Evolutionary conservation across 2,888 invertebrate genomes (phyloP).

Genomic region (Himalopsyche tibetana): DNA sequence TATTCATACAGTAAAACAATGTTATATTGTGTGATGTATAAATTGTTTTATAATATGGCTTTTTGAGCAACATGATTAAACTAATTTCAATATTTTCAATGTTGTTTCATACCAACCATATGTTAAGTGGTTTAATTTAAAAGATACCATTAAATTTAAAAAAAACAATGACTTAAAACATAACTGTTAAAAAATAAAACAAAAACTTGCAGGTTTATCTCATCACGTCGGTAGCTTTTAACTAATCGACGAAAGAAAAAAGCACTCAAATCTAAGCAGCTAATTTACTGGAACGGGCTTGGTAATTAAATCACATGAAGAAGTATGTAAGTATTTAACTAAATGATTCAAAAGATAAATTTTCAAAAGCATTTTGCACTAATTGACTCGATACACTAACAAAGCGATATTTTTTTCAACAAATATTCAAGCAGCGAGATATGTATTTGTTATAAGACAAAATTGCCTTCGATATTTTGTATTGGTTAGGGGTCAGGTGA

Average conservation of each 20-base stretch:
- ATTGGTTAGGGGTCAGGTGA: too few relatives aligned
- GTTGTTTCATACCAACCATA: too few relatives aligned
- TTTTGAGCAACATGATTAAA: too few relatives aligned
- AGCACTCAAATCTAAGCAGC: conserved; percentile 11
- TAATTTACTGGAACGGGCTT: neutral
- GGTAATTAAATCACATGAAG: neutral
- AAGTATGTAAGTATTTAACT: neutral
- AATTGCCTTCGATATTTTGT: too few relatives aligned
- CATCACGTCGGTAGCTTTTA: neutral
- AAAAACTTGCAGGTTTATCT: neutral
- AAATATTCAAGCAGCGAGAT: too few relatives aligned
- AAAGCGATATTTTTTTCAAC: too few relatives aligned
- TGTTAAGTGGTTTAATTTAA: too few relatives aligned
- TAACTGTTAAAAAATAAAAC: neutral
- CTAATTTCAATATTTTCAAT: too few relatives aligned
- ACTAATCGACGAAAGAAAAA: conserved; percentile 23
- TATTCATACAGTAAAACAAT: too few relatives aligned
- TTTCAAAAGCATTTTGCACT: neutral
- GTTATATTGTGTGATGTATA: too few relatives aligned
- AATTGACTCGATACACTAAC: neutral
- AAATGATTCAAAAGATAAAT: neutral
- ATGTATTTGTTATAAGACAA: too few relatives aligned
- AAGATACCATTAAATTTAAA: neutral
- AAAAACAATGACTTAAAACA: neutral
- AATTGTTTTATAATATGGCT: too few relatives aligned